Evolutionary conservation across 2,888 invertebrate species (phyloP), one percentile per base, ranked within the genome.

Genomic region (Physocephala rufipes): DNA sequence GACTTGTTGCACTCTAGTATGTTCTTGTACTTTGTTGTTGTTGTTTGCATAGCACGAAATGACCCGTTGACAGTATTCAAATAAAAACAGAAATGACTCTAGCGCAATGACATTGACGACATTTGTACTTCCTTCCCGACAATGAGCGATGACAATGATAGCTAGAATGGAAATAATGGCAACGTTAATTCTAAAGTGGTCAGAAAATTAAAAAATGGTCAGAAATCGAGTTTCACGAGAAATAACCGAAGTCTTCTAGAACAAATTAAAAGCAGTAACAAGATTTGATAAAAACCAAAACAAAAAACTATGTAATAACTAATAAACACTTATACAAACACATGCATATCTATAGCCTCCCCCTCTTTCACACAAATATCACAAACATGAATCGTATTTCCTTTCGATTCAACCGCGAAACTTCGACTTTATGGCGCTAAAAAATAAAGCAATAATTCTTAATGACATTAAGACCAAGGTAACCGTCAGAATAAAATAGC

Each of bases 371-470:
- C 21, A 21, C 12, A 53, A 19, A 53, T 53, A 21, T 9, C 21
- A 21, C 12, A n/a, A 53, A 53, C 53, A 53, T n/a, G 19, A 12
- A 19, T 24, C 24, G 19, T 2, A 53, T 53, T 21, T 53, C 24
- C 53, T 21, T 51, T 51, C 9, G 21, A 19, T 53, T 36, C 53
- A 21, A 21, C 53, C n/a, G n/a, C 53, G 28, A 58, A 58, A 58
- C 58, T 16, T 63, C 49, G 59, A 45, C 47, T 47, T 59, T 15
- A 28, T 61, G 62, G 30, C 51, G 21, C 47, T 7, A 24, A 43
- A 24, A 64, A 68, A 72, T 70, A 45, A 58, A 67, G 70, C 51
- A 67, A 58, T 28, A 51, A 62, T 30, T 19, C 36, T 64, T 64
- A 30, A 2, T n/a, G 62, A 61, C 62, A 24, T n/a, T 16, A 36